A percentile compares a stretch with the other conserved stretches of the same genome.
phyloP scores from a whole-genome alignment of 2,113 vertebrate genomes.

The Pundamilia nyererei region DNA sequence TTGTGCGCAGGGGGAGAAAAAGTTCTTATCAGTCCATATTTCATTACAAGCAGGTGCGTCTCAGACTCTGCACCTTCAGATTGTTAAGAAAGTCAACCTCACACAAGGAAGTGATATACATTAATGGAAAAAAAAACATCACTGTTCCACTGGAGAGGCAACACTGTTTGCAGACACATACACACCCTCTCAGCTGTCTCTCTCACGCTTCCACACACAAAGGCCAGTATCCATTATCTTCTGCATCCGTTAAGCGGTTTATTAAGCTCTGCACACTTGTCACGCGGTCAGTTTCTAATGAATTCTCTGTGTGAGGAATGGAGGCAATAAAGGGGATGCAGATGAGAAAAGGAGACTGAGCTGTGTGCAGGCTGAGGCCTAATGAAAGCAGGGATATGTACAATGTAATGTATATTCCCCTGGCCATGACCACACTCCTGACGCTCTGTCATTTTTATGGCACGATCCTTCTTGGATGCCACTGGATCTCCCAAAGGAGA shows the following conservation, averaged over 20 bases:
- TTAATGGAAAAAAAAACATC: not conserved
- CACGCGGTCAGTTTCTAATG: constrained; percentile 52
- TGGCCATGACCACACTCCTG: constrained; percentile 28
- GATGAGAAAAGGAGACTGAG: constrained; percentile 37
- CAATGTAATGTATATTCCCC: constrained; percentile 23
- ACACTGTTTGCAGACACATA: not conserved
- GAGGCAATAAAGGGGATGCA: constrained; percentile 50
- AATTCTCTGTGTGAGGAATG: constrained; percentile 47
- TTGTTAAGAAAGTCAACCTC: not conserved
- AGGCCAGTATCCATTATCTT: constrained; percentile 23
- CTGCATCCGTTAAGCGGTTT: constrained; percentile 45
- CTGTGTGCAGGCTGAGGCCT: constrained; percentile 1
- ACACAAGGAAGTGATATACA: constrained; percentile 1
- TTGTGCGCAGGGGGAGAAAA: not conserved
- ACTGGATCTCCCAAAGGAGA: not conserved
- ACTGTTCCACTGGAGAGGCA: not conserved
- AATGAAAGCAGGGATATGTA: constrained; percentile 42
- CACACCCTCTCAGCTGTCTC: not conserved
- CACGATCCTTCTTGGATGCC: constrained; percentile 46
- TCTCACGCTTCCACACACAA: not conserved
- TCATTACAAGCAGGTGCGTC: constrained; percentile 18
- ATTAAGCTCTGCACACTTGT: constrained; percentile 47
- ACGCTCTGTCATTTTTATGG: constrained; percentile 63
- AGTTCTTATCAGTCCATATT: constrained; percentile 26
- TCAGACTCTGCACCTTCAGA: not conserved